Evolutionary conservation across 2,113 vertebrate species (phyloP).

Genomic region (Mastomys natalensis): DNA sequence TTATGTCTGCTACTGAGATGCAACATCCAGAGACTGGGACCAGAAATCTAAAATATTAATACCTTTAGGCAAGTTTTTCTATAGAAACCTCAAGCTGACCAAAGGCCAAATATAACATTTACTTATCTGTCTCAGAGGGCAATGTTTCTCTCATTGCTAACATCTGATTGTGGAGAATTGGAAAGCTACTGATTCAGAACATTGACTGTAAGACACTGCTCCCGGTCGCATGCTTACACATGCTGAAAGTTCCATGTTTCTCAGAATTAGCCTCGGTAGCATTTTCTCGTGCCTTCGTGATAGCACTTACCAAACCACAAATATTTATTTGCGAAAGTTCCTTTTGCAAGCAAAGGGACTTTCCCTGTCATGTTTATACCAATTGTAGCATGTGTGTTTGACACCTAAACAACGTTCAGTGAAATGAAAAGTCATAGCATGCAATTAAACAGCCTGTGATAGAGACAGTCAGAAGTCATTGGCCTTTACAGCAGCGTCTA

Average conservation of each 20-base stretch:
- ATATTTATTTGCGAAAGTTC: not conserved
- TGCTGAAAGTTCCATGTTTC: conserved; percentile 13
- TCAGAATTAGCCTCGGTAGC: not conserved
- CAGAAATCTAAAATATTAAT: conserved; percentile 48
- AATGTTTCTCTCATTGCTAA: conserved; percentile 49
- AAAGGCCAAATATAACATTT: conserved; percentile 54
- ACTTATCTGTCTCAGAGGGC: conserved; percentile 27
- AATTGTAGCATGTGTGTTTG: not conserved
- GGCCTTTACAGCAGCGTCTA: not conserved
- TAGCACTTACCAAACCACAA: not conserved
- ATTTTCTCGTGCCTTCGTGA: not conserved
- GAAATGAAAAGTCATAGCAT: not conserved
- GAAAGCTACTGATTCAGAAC: not conserved
- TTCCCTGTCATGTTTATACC: not conserved
- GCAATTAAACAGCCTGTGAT: not conserved
- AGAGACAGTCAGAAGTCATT: not conserved
- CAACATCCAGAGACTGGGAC: not conserved
- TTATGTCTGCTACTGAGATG: conserved; percentile 4
- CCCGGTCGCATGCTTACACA: not conserved
- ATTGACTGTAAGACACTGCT: not conserved
- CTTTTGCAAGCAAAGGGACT: not conserved
- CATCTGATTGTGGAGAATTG: not conserved
- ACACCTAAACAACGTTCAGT: not conserved
- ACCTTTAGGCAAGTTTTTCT: conserved; percentile 25
- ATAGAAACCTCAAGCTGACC: conserved; percentile 51